Evolutionary conservation across 2,113 vertebrate genomes (phyloP), one percentile per base, ranked within the genome.

Genomic region (Tachuris rubrigastra): DNA sequence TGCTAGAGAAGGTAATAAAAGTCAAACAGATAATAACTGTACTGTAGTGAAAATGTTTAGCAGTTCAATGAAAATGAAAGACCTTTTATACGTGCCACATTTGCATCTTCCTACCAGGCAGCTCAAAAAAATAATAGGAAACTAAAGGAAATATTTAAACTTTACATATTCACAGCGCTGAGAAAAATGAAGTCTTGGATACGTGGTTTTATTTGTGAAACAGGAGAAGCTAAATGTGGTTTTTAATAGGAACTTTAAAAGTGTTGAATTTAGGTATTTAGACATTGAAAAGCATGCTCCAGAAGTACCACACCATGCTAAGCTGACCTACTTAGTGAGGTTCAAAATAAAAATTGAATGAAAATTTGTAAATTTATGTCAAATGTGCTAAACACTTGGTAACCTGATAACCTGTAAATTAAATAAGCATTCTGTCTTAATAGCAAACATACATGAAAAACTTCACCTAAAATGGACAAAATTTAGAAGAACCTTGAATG

Each of bases 1-100:
- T 85, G 12, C 68, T 89, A 87, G 33, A 65, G 66, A 93, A 82
- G 37, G 67, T 5, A 89, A 85, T 90, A 93, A 93, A 88, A 92
- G 39, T 56, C 58, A 68, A 91, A 21, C 9, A 65, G 62, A n/a
- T 85, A 78, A 65, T 84, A 87, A 91, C 77, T 49, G 31, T 7
- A 50, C 42, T 25, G 58, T 3, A 41, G 59, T 35, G 55, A 78
- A 84, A 89, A 63, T 20, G 42, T 67, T 89, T 37, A 88, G 83
- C 85, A 85, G 55, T 37, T 83, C 33, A 84, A 77, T 76, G 46
- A 58, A 83, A 92, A 84, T 63, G 76, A 63, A 86, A 69, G 63
- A 49, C 46, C 55, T 80, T 63, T 88, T 66, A 2, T 27, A 55
- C 8, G 31, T 24, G 56, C 73, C 35, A 78, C 28, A 30, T 46